phyloP scores from a whole-genome alignment of 1,140 invertebrate species.

The Drosophila cardini region DNA sequence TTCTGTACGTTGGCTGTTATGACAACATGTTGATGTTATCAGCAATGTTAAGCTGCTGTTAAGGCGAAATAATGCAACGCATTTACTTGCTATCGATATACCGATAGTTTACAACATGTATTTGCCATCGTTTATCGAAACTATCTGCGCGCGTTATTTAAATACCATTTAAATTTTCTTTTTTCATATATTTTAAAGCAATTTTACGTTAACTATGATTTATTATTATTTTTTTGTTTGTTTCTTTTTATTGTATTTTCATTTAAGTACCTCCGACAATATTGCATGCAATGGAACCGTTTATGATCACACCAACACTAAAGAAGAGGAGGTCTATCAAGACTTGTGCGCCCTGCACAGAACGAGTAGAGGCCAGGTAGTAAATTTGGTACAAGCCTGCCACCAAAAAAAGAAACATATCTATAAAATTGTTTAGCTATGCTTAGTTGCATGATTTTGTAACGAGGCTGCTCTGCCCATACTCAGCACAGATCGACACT shows the following conservation, averaged over 20 bases:
- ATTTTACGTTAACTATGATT: constrained; percentile 8
- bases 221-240: constrained; percentile 29
- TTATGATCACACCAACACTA: constrained; percentile 84
- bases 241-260: constrained; percentile 41
- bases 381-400: constrained; percentile 39
- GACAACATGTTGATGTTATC: constrained; percentile 24
- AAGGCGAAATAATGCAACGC: not conserved
- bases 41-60: constrained; percentile 17
- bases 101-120: constrained; percentile 2
- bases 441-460: constrained; percentile 45
- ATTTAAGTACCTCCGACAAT: constrained; percentile 81
- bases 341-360: constrained; percentile 84
- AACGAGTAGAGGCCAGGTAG: constrained; percentile 84
- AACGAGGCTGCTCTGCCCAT: constrained; percentile 23
- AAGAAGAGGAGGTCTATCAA: constrained; percentile 85
- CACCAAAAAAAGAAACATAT: too few relatives aligned
- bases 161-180: constrained; percentile 8
- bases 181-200: not conserved
- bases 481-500: constrained; percentile 8
- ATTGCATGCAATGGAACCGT: constrained; percentile 83
- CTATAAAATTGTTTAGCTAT: constrained; percentile 40
- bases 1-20: constrained; percentile 27
- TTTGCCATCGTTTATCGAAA: not conserved
- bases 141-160: not conserved
- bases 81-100: constrained; percentile 4